These are phyloP conservation scores for Chrysomela aeneicollis DNA, from an alignment of 2,888 invertebrate genomes.

Conservation along the genomic window DNA sequence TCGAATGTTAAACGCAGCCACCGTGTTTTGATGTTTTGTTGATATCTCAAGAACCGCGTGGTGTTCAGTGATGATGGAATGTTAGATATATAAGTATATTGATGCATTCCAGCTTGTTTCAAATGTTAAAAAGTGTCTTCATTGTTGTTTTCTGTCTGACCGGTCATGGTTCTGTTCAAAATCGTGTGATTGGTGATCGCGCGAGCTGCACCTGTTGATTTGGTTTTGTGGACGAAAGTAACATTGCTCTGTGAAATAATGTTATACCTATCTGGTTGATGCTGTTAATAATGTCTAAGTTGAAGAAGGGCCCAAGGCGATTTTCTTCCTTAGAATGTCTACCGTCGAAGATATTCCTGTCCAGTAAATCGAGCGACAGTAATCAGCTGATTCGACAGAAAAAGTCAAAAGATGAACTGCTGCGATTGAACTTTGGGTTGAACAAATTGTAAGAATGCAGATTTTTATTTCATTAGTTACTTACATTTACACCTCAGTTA, in stretches of 20 bases:
- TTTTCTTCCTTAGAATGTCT: conserved; percentile 53
- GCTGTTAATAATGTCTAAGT: neutral
- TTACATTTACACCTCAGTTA: no score
- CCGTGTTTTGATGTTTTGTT: neutral
- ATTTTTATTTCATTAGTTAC: neutral
- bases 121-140: no score
- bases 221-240: neutral
- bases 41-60: neutral
- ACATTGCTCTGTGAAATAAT: neutral
- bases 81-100: neutral
- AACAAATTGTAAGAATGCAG: neutral
- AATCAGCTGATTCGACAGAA: conserved; percentile 33
- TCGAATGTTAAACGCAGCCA: neutral
- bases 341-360: conserved; percentile 44
- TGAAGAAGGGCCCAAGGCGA: conserved; percentile 45
- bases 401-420: neutral
- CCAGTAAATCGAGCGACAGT: conserved; percentile 46
- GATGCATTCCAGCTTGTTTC: no score
- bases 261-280: neutral
- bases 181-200: neutral
- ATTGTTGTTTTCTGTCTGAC: neutral
- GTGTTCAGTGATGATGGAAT: neutral
- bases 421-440: neutral
- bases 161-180: neutral
- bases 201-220: neutral